phyloP scores from a whole-genome alignment of 2,888 invertebrate genomes.

The Schizaphis graminum region DNA sequence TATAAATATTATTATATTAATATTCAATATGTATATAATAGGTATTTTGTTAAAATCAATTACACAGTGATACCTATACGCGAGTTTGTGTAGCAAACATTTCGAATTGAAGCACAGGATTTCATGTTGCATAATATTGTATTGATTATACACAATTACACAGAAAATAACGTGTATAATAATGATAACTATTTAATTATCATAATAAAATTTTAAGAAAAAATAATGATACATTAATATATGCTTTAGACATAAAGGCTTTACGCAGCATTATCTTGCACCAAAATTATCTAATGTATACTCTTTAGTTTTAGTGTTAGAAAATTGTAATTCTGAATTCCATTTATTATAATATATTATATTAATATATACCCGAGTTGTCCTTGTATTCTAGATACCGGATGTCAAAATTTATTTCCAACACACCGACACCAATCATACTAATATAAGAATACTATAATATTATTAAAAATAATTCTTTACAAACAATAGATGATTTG shows the following conservation, averaged over 20 bases:
- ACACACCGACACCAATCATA: background rate
- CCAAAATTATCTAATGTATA: background rate
- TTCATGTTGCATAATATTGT: background rate
- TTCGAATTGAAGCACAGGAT: background rate
- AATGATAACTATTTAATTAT: background rate
- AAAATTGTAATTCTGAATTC: background rate
- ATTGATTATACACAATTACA: background rate
- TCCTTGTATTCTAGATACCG: background rate
- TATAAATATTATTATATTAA: background rate
- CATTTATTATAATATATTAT: background rate
- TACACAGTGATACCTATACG: too few species aligned
- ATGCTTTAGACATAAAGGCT: too few species aligned
- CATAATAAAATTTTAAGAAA: background rate
- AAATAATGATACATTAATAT: background rate
- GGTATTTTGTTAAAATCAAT: background rate
- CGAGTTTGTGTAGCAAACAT: background rate
- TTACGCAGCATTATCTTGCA: background rate
- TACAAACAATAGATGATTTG: background rate
- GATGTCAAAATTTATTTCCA: background rate
- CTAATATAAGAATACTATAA: background rate
- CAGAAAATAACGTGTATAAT: background rate
- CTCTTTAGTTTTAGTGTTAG: background rate
- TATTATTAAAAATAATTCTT: background rate
- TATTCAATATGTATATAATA: background rate
- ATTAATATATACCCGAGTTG: background rate